A percentile compares a stretch with the other conserved stretches of the same genome.
Evolutionary conservation across 2,113 vertebrate species (phyloP).

Genomic region (Aegotheles bennettii): DNA sequence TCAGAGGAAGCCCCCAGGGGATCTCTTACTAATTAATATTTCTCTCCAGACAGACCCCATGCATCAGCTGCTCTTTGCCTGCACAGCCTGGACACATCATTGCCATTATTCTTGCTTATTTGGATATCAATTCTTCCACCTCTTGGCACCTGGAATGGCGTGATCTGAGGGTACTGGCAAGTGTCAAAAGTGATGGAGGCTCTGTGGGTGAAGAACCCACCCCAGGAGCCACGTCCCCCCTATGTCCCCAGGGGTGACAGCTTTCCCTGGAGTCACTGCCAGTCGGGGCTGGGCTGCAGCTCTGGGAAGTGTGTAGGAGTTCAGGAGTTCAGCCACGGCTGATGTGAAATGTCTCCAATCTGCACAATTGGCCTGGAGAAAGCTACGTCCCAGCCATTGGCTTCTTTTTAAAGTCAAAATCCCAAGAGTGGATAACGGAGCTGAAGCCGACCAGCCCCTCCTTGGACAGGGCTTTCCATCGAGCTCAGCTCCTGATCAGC

Average conservation of each 20-base stretch:
- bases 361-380: neutral
- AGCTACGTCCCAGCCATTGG: neutral
- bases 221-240: neutral
- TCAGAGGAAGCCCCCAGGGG: neutral
- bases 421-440: neutral
- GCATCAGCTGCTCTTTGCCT: neutral
- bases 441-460: rapidly evolving
- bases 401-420: neutral
- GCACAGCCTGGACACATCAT: neutral
- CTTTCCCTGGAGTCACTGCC: neutral
- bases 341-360: neutral
- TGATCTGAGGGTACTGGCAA: neutral
- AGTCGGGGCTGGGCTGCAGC: neutral
- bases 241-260: neutral
- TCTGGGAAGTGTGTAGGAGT: neutral
- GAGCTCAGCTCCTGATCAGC: neutral
- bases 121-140: rapidly evolving
- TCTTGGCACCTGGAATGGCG: neutral
- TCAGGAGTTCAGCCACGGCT: conserved; percentile 13
- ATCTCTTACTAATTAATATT: neutral
- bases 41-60: neutral
- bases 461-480: neutral
- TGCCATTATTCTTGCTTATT: neutral
- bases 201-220: rapidly evolving
- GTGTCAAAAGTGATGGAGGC: neutral